These are phyloP conservation scores for Phania funesta DNA, from an alignment of 2,888 invertebrate genomes.

Conservation along the genomic window DNA sequence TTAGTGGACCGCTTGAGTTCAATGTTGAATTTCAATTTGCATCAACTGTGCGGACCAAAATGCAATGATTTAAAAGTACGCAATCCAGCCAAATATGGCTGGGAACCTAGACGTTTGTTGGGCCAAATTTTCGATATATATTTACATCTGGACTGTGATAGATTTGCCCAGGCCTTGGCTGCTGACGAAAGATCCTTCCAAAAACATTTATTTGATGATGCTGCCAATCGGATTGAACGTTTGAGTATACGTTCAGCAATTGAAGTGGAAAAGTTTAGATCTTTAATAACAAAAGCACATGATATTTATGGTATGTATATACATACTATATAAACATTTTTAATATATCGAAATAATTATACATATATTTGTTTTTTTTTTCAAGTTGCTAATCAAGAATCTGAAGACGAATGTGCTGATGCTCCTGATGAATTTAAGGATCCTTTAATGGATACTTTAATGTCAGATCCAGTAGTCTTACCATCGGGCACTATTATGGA, in stretches of 20 bases:
- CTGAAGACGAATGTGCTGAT: slow-evolving; percentile 95
- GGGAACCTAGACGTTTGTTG: slow-evolving; percentile 96
- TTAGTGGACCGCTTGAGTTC: slow-evolving; percentile 96
- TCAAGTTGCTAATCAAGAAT: slow-evolving; percentile 88
- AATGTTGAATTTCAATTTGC: slow-evolving; percentile 99
- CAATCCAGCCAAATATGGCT: slow-evolving; percentile 96
- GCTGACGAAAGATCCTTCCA: slow-evolving; percentile 98
- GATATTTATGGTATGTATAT: slow-evolving; percentile 84
- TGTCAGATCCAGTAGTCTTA: slow-evolving; percentile 96
- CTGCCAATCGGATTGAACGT: slow-evolving; percentile 90
- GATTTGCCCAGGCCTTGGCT: slow-evolving; percentile 95
- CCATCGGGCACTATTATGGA: slow-evolving; percentile 97
- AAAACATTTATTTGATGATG: slow-evolving; percentile 95
- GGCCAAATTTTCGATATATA: slow-evolving; percentile 98
- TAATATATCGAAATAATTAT: background rate
- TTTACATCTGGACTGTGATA: slow-evolving; percentile 95
- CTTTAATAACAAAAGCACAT: slow-evolving; percentile 88
- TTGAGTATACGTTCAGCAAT: slow-evolving; percentile 90
- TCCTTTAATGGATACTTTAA: slow-evolving; percentile 97
- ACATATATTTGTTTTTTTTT: background rate
- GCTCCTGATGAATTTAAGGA: slow-evolving; percentile 98
- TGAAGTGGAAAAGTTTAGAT: slow-evolving; percentile 92
- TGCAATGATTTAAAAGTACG: slow-evolving; percentile 96
- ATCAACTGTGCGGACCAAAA: slow-evolving; percentile 97
- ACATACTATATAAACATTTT: background rate